Evolutionary conservation across 2,888 invertebrate genomes (phyloP), one percentile per base, ranked within the genome.

Genomic region (Zygaena filipendulae): DNA sequence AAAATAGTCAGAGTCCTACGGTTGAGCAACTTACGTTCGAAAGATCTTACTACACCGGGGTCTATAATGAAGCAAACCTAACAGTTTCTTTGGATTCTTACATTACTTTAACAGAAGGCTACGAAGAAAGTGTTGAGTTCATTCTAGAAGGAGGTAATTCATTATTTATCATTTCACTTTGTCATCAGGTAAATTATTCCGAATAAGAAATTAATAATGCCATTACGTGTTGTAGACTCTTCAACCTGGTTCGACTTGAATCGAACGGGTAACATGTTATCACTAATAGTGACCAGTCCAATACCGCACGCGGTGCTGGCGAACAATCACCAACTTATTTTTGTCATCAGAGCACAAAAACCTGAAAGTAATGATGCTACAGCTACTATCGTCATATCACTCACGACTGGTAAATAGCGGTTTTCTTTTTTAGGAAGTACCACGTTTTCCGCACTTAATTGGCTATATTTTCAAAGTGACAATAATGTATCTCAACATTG

Each of bases 91-190:
- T n/a, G 45, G 43, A 1, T 44, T 55, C 11, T 32, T 39, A 1
- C 25, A 54, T 3, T 12, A 16, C 16, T 6, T 16, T 16, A 16
- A 7, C 32, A 1, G 22, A 41, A 16, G 52, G 51, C 6, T 49
- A 45, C 13, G 42, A 48, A 9, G 32, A 34, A 8, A 35, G 25
- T 8, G 52, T 57, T 2, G 27, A 24, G 6, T 55, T 53, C 24
- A 13, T 8, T 11, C 38, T 58, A 1, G 44, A 45, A 27, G 56
- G 53, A 42, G 52, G 55, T 53, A 23, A 32, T n/a, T n/a, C n/a
- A n/a, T n/a, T n/a, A n/a, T n/a, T n/a, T n/a, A n/a, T n/a, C n/a
- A n/a, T n/a, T n/a, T n/a, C n/a, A n/a, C n/a, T n/a, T n/a, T n/a
- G n/a, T n/a, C n/a, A n/a, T n/a, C n/a, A n/a, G n/a, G n/a, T n/a